Percentiles rank a stretch among this genome's conserved stretches.
phyloP scores from a whole-genome alignment of 2,888 invertebrate genomes.

The Oligia fasciuncula region DNA sequence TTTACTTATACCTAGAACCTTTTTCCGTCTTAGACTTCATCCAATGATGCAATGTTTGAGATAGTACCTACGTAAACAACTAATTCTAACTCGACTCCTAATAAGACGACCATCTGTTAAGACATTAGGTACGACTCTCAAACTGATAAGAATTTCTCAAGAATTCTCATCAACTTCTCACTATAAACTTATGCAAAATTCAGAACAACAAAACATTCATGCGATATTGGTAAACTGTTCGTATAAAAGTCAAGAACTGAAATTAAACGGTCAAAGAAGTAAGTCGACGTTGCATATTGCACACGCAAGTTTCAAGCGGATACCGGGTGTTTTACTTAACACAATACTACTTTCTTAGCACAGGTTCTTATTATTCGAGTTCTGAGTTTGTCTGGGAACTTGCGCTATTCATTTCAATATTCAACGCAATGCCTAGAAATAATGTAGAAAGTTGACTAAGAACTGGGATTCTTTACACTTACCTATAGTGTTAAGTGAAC shows the following conservation, averaged over 20 bases:
- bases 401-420: constrained; percentile 85
- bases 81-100: neutral
- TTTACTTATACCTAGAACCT: neutral
- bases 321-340: constrained; percentile 77
- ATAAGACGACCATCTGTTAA: neutral
- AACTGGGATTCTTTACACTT: constrained; percentile 70
- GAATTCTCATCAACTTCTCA: constrained; percentile 37
- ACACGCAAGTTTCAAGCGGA: constrained; percentile 71
- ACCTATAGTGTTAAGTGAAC: constrained; percentile 46
- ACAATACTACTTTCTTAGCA: constrained; percentile 74
- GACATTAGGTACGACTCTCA: neutral
- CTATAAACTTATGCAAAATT: constrained; percentile 28
- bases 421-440: constrained; percentile 76
- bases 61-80: neutral
- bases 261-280: constrained; percentile 71
- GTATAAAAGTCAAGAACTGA: constrained; percentile 62
- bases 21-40: neutral
- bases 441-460: constrained; percentile 76
- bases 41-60: constrained; percentile 2
- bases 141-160: constrained; percentile 16
- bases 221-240: constrained; percentile 51
- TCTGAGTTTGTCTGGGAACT: constrained; percentile 80
- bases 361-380: constrained; percentile 82
- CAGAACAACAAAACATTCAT: constrained; percentile 33
- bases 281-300: constrained; percentile 60